These are phyloP conservation scores for Pseudomyrmex cubaensis DNA, from an alignment of 1,140 invertebrate genomes.

Conservation along the genomic window DNA sequence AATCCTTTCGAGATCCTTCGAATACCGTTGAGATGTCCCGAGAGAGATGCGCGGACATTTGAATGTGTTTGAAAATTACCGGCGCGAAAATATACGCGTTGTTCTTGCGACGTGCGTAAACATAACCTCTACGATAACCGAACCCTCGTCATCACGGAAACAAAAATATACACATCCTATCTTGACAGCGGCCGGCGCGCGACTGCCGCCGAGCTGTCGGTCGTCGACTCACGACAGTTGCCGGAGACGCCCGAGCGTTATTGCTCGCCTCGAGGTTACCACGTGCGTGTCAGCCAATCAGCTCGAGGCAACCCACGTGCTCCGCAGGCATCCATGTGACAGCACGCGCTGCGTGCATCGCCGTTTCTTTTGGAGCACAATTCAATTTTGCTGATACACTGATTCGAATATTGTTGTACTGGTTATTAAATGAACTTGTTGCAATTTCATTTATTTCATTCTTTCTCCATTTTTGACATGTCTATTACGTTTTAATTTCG, in stretches of 20 bases:
- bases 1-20: not conserved
- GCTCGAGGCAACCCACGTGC: conserved; percentile 64
- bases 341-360: not conserved
- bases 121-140: conserved; percentile 74
- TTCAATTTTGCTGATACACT: not conserved
- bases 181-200: conserved; percentile 84
- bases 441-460: not conserved
- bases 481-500: not conserved
- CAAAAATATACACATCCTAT: conserved; percentile 77
- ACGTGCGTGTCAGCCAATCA: conserved; percentile 54
- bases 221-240: conserved; percentile 62
- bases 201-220: conserved; percentile 77
- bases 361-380: not conserved
- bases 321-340: not conserved
- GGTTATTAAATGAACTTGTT: not conserved
- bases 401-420: too few relatives aligned
- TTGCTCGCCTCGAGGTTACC: not conserved
- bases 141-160: conserved; percentile 65
- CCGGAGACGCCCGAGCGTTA: conserved; percentile 59
- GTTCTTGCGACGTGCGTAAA: conserved; percentile 64
- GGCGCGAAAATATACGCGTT: conserved; percentile 42
- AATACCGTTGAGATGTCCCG: conserved; percentile 1
- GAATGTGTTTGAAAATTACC: not conserved
- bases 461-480: not conserved
- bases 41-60: conserved; percentile 1